A percentile compares a stretch with the other conserved stretches of the same genome.
Conservation (phyloP, 1,140 invertebrate species). For the Eufriesea mexicana region DNA sequence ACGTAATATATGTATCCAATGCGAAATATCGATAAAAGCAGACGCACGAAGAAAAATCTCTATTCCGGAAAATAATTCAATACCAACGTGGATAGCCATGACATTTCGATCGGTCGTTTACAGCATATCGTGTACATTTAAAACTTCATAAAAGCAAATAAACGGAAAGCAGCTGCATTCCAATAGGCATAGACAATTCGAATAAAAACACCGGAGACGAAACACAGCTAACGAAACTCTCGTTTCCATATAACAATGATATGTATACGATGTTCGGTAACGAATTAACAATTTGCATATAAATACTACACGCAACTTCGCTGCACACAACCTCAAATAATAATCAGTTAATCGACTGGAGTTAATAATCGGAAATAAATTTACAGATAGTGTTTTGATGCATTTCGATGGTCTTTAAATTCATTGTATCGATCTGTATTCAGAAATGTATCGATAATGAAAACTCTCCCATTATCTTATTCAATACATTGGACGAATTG, state of each 20-base stretch:
- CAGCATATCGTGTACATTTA: not conserved
- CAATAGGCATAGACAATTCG: not conserved
- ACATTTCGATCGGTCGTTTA: not conserved
- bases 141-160: not conserved
- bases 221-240: no score
- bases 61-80: not conserved
- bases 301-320: not conserved
- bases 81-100: not conserved
- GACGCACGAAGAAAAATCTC: not conserved
- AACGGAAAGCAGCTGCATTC: not conserved
- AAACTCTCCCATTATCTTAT: no score
- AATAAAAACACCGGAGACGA: not conserved
- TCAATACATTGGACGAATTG: no score
- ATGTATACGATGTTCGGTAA: not conserved
- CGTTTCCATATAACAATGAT: not conserved
- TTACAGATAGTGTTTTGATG: no score
- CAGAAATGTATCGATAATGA: no score
- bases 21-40: not conserved
- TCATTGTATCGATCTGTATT: not conserved
- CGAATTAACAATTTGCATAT: slow-evolving; percentile 8
- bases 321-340: no score
- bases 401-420: not conserved
- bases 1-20: not conserved
- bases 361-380: slow-evolving; percentile 1
- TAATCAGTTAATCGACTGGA: not conserved